These are phyloP conservation scores for Chaetophractus vellerosus DNA, from an alignment of 2,797 vertebrate genomes.

Conservation along the genomic window DNA sequence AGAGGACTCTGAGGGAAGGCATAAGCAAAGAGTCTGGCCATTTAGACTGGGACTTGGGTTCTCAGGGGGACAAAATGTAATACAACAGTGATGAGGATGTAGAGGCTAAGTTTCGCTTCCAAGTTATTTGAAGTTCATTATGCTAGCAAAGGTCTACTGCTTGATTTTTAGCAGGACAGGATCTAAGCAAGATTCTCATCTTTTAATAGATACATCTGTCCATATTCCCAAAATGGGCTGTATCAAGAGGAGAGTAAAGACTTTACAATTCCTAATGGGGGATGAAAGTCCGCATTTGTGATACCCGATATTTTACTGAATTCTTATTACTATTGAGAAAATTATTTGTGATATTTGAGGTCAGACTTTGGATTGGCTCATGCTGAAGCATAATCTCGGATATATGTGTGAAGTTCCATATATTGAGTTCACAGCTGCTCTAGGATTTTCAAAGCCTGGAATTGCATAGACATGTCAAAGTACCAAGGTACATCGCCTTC, in stretches of 20 bases:
- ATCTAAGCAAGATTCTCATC: not conserved
- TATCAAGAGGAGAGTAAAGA: not conserved
- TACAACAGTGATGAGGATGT: not conserved
- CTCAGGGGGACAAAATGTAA: not conserved
- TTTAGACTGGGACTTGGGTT: not conserved
- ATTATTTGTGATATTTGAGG: not conserved
- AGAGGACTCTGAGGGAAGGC: not conserved
- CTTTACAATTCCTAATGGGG: fast-evolving
- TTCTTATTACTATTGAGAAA: not conserved
- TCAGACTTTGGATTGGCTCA: not conserved
- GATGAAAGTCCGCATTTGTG: not conserved
- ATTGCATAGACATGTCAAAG: not conserved
- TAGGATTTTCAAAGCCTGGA: not conserved
- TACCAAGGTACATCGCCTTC: not conserved
- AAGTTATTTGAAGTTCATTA: not conserved
- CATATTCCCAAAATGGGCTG: not conserved
- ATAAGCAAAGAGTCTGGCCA: not conserved
- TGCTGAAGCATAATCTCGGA: not conserved
- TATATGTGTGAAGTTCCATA: not conserved
- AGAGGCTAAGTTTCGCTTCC: not conserved
- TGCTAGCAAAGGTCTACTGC: not conserved
- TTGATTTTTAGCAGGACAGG: not conserved
- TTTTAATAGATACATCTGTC: not conserved
- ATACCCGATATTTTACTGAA: not conserved
- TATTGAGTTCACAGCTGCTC: not conserved